Evolutionary conservation across 2,113 vertebrate genomes (phyloP).

Genomic region (Pituophis catenifer): DNA sequence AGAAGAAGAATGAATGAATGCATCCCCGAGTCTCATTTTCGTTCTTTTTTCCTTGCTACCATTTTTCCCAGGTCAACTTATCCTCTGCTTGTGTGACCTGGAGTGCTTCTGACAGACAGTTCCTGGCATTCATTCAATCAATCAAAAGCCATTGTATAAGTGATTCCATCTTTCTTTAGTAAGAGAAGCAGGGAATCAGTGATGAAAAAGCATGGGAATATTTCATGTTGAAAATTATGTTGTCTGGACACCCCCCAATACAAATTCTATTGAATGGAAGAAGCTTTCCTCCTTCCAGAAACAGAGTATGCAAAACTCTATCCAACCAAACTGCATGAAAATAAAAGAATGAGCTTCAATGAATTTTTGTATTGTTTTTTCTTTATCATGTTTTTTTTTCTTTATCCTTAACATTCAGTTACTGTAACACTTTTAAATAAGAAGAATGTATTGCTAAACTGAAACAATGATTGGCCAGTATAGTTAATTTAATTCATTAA

Average conservation of each 20-base stretch:
- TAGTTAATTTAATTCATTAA: background rate
- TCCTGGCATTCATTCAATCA: background rate
- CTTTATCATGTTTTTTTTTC: background rate
- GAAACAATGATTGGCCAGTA: background rate
- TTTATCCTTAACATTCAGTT: background rate
- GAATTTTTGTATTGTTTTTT: background rate
- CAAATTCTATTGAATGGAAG: background rate
- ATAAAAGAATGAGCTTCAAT: background rate
- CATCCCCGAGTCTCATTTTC: background rate
- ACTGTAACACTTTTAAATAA: background rate
- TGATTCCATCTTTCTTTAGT: background rate
- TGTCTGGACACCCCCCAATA: background rate
- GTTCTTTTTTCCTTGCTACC: background rate
- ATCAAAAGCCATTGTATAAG: background rate
- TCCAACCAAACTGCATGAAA: background rate
- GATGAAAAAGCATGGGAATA: background rate
- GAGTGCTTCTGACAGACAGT: background rate
- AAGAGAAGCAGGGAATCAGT: background rate
- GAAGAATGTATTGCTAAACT: background rate
- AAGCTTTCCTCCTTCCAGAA: background rate
- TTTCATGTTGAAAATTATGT: background rate
- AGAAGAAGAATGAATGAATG: background rate
- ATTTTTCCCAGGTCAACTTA: background rate
- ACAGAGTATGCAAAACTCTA: background rate
- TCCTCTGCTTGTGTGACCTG: background rate